Evolutionary conservation across 2,888 invertebrate species (phyloP), one percentile per base, ranked within the genome.

Genomic region (Aleiodes leptofemur): DNA sequence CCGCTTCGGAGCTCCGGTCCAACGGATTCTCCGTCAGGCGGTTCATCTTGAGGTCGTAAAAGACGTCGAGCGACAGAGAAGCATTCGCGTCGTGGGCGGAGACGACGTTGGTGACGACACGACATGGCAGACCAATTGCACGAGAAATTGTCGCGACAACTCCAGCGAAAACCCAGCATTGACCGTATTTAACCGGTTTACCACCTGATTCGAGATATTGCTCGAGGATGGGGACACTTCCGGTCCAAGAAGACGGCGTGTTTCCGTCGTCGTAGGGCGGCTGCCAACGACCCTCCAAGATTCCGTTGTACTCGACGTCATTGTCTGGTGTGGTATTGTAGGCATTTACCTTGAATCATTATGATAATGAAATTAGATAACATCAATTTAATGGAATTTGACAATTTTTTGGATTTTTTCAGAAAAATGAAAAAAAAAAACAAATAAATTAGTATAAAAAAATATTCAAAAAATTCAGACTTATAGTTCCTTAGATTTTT

Each of bases 91-190:
- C 96, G 87, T 96, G 96, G 0, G 96, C 96, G 0, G 96, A 96
- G 0, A 95, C 94, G 84, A 95, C 91, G 89, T 96, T 96, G 34
- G 96, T 95, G 0, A 96, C 94, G 14, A 95, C 95, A 57, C 96
- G 92, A 1, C 94, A 94, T 0, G 96, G 96, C 66, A 96, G 94
- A 7, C 96, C 96, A 11, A 96, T 90, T 0, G 96, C 94, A 9
- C 96, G 92, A 87, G 95, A 96, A 4, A 95, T 94, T 80, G 96
- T 94, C n/a, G 95, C 94, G 1, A 94, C 93, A 13, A 96, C 93
- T 0, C 95, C 96, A 43, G 96, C 94, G 85, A 96, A 96, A 2
- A 96, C 96, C 96, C 96, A 97, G 87, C 96, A 96, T 86, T 97
- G 96, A 4, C 96, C 96, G 83, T 95, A 97, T 16, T 92, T 92